These are phyloP conservation scores for Xylota segnis DNA, from an alignment of 2,888 invertebrate genomes.

Conservation along the genomic window DNA sequence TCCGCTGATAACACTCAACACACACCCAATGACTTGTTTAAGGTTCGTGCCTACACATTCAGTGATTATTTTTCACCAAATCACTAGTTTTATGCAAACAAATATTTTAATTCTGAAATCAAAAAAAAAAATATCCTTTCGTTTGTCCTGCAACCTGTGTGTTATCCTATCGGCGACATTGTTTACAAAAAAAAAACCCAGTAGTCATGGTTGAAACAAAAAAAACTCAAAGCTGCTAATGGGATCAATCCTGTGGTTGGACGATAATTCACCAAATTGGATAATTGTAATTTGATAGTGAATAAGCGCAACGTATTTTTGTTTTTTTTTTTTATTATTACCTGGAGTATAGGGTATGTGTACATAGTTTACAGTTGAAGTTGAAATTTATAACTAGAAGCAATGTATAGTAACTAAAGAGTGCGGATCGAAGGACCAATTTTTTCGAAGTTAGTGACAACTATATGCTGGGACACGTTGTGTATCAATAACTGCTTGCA, in stretches of 20 bases:
- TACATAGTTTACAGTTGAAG: too few species aligned
- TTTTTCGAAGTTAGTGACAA: too few species aligned
- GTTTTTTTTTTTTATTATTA: conserved; percentile 5
- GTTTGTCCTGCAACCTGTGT: background rate
- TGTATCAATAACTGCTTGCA: too few species aligned
- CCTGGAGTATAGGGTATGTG: background rate
- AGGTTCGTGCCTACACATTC: conserved; percentile 53
- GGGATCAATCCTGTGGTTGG: conserved; percentile 45
- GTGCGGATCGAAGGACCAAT: too few species aligned
- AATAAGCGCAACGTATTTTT: background rate
- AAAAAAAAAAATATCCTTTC: background rate
- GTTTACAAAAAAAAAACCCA: conserved; percentile 20
- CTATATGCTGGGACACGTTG: too few species aligned
- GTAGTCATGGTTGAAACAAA: conserved; percentile 6
- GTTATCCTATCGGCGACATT: background rate
- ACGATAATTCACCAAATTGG: conserved; percentile 60
- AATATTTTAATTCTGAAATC: conserved; percentile 31
- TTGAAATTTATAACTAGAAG: too few species aligned
- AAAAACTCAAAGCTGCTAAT: conserved; percentile 13
- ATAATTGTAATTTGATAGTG: conserved; percentile 66
- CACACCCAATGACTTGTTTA: conserved; percentile 42
- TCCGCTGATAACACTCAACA: conserved; percentile 28
- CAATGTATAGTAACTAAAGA: too few species aligned
- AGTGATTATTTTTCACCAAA: conserved; percentile 33
- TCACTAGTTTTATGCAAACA: conserved; percentile 31